These are phyloP conservation scores for Hydrochoerus hydrochaeris DNA, from an alignment of 2,113 vertebrate genomes.

Conservation along the genomic window DNA sequence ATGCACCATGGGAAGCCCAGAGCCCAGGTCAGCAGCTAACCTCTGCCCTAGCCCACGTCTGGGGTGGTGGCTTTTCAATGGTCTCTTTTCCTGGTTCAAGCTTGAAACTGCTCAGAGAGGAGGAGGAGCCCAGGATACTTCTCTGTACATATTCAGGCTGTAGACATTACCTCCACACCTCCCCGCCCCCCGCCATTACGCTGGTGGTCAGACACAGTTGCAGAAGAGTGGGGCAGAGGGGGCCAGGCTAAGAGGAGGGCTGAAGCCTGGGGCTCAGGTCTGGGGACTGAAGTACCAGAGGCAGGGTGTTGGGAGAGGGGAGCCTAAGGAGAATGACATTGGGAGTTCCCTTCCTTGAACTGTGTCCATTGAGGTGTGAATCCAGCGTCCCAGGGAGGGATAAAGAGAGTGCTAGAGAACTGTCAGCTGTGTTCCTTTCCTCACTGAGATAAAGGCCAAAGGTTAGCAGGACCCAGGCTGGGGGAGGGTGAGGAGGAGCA, in stretches of 20 bases:
- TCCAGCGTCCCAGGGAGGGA: neutral
- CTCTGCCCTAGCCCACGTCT: neutral
- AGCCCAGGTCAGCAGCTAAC: neutral
- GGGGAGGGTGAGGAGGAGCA: neutral
- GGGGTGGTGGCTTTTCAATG: neutral
- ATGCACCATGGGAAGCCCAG: neutral
- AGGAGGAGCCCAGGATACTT: neutral
- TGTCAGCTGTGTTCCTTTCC: neutral
- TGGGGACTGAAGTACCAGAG: neutral
- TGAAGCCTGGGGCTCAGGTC: neutral
- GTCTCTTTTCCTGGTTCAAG: neutral
- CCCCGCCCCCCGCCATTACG: neutral
- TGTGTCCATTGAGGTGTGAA: conserved; percentile 1
- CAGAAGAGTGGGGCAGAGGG: neutral
- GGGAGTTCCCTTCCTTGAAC: neutral
- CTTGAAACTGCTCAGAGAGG: neutral
- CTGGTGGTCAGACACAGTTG: neutral
- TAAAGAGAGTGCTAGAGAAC: neutral
- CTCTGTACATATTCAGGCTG: neutral
- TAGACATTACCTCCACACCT: accelerated
- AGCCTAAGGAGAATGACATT: neutral
- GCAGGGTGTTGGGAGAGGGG: no score
- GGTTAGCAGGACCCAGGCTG: neutral
- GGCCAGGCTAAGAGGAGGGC: neutral
- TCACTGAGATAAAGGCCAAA: neutral